Conservation (phyloP, 2,888 invertebrate genomes). For the Erebia ligea region DNA sequence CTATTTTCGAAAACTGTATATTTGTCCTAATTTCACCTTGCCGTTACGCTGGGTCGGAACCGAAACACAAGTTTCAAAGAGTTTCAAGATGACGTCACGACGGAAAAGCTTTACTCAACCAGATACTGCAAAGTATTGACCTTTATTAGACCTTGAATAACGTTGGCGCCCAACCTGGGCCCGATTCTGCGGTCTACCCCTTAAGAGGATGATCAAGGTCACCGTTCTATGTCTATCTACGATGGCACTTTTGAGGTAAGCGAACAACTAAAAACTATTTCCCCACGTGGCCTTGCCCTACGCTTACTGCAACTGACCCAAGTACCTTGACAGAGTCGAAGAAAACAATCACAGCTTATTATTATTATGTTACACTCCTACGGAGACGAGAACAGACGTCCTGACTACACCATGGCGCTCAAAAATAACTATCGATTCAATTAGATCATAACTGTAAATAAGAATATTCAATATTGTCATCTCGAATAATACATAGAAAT, state of each 20-base stretch:
- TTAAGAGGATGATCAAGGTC: background rate
- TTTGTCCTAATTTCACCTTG: background rate
- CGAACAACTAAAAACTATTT: conserved; percentile 62
- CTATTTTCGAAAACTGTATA: background rate
- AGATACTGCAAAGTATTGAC: conserved; percentile 4
- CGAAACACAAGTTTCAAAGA: background rate
- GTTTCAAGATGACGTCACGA: background rate
- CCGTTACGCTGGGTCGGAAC: background rate
- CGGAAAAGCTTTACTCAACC: conserved; percentile 10
- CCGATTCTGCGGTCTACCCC: no score
- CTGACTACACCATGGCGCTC: conserved; percentile 40
- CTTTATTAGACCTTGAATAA: conserved; percentile 4
- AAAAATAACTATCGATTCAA: conserved; percentile 55
- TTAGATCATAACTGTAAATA: conserved; percentile 74
- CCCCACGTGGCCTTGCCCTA: conserved; percentile 39
- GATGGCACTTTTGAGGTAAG: conserved; percentile 79
- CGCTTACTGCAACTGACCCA: conserved; percentile 41
- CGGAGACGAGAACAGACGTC: conserved; percentile 43
- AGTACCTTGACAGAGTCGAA: conserved; percentile 68
- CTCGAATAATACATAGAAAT: conserved; percentile 77
- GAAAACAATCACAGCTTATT: conserved; percentile 66
- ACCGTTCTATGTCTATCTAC: conserved; percentile 57
- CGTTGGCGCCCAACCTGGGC: background rate
- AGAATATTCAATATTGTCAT: conserved; percentile 79
- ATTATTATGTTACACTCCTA: conserved; percentile 47